phyloP scores from a whole-genome alignment of 2,113 vertebrate genomes.

The Isichthys henryi region DNA sequence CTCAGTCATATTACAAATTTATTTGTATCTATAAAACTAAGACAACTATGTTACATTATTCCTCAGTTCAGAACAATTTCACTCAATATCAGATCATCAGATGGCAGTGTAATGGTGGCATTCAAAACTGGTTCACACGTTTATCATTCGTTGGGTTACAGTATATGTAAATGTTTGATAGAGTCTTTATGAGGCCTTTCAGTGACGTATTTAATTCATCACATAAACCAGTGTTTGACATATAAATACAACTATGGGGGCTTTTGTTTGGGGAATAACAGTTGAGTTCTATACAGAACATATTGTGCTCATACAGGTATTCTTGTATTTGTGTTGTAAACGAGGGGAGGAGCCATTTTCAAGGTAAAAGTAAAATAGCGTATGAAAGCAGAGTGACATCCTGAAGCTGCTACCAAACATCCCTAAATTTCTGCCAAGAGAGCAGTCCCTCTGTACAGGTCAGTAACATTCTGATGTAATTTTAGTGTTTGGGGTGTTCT shows the following conservation, averaged over 20 bases:
- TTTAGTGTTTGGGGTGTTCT: background rate
- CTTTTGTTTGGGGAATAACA: slow-evolving; percentile 31
- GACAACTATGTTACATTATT: background rate
- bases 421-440: background rate
- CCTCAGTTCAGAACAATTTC: background rate
- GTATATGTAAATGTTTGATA: background rate
- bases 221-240: slow-evolving; percentile 22
- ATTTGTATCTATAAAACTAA: background rate
- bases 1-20: background rate
- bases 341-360: slow-evolving; percentile 30
- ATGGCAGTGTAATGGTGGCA: background rate
- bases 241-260: slow-evolving; percentile 21
- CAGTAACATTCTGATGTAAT: background rate
- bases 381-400: background rate
- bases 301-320: background rate
- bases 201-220: background rate
- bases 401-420: slow-evolving; percentile 11
- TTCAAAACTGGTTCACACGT: background rate
- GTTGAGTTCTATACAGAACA: background rate
- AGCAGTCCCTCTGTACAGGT: slow-evolving; percentile 17
- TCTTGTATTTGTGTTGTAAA: slow-evolving; percentile 7
- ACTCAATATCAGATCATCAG: background rate
- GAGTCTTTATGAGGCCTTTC: background rate
- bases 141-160: background rate
- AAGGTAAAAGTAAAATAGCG: slow-evolving; percentile 34